Base-by-base conservation (phyloP, 92 coral and sea anemone genomes). In the Heliopora coerulea region DNA sequence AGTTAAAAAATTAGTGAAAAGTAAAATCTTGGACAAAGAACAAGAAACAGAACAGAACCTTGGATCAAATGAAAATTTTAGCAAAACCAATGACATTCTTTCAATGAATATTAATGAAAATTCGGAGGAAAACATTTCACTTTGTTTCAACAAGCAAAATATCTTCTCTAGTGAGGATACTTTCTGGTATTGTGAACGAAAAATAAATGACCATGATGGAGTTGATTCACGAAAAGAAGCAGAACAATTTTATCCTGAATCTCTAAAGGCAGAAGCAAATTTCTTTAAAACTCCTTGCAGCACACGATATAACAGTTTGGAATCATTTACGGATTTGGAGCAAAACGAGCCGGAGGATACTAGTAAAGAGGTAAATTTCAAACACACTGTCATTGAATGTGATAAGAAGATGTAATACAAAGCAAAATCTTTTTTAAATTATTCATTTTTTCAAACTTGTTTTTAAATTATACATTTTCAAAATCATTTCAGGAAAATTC, bases 211-310 rank as follows among this genome's bases (percentile, higher is more conserved):
- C 52, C 3, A 6, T 46, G 52, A 6, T 8, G 52, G n/a, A 37
- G 42, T 4, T 46, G 42, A 37, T 66, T 83, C 86, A 18, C 74
- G 79, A 15, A 84, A 46, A 15, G 14, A 15, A 46, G n/a, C 52
- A 46, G 15, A 10, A 46, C 14, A 85, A 48, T 92, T 92, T 57
- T 92, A 92, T 74, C 97, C 97, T 0, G 96, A 92, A 68, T 92
- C 96, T 31, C 96, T 96, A 17, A 88, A 87, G 12, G 84, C 97
- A 9, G 97, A 92, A 75, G 81, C 80, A 28, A 85, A 91, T 81
- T 92, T 87, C 80, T 89, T 86, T 0, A 92, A 92, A 88, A 92
- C 97, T 18, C 97, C 97, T 33, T 92, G 97, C 61, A 92, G 97
- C 56, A 89, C 97, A 23, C 79, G 97, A 59, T 88, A 87, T 59